Conservation (phyloP, 2,888 invertebrate species). For the Aelia acuminata region DNA sequence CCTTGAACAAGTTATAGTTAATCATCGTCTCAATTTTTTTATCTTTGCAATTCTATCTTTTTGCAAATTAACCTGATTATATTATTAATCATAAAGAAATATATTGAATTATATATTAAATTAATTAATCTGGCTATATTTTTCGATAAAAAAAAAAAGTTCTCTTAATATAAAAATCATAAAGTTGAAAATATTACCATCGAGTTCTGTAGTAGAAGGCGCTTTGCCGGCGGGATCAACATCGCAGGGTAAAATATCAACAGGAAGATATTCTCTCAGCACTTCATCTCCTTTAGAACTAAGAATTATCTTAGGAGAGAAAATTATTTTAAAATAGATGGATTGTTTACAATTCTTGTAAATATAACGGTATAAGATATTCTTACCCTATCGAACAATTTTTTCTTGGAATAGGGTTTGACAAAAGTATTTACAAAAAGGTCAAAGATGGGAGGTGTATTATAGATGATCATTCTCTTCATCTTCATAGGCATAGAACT, state of each 20-base stretch:
- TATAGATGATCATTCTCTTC: not conserved
- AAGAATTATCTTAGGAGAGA: not conserved
- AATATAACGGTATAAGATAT: not conserved
- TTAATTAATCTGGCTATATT: too few relatives aligned
- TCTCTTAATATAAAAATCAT: too few relatives aligned
- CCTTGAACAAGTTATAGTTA: too few relatives aligned
- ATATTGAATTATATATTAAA: too few relatives aligned
- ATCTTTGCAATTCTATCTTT: too few relatives aligned
- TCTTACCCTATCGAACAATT: not conserved
- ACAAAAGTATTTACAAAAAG: not conserved
- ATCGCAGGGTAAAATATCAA: not conserved
- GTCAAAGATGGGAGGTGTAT: not conserved
- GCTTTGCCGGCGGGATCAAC: not conserved
- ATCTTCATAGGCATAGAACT: not conserved
- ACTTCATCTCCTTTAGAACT: not conserved
- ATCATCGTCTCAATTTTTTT: too few relatives aligned
- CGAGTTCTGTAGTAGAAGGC: not conserved
- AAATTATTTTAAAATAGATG: not conserved
- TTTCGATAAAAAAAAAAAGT: too few relatives aligned
- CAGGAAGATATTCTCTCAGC: not conserved
- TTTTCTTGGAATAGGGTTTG: not conserved
- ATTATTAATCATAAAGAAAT: too few relatives aligned
- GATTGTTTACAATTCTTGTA: not conserved
- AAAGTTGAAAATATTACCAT: not conserved
- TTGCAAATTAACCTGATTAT: too few relatives aligned